Base-by-base conservation (phyloP, 2,113 vertebrate species). In the Fulmarus glacialis region DNA sequence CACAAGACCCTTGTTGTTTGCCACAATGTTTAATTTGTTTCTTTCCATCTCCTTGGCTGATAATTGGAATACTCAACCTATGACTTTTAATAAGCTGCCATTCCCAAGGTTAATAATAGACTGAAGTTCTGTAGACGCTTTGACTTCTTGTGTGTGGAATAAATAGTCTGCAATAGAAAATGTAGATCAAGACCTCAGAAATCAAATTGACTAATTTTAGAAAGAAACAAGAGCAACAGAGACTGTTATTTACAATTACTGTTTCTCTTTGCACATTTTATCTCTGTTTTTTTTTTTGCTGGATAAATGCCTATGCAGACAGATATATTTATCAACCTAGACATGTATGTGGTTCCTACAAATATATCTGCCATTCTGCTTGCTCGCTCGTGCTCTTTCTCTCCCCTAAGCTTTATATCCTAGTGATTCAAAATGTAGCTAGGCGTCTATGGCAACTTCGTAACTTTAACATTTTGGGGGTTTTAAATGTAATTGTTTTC, bases 61-160 rank as follows among this genome's bases (percentile, higher is more conserved):
- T 97, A 97, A 97, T 96, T 94, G 92, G 60, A 92, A 89, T 92
- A 72, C 30, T 92, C 94, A 95, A 82, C 93, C 94, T 97, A 87
- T 95, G 96, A 87, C 94, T 95, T 91, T 34, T 93, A 91, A 84
- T 95, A 91, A 96, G 73, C 80, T 94, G 43, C 47, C 87, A 95
- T 89, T 95, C 89, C 68, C 79, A 81, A 74, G 87, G 82, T 96
- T 95, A 94, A 96, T 90, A 86, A 82, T 64, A 82, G 86, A 79
- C 68, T 94, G 55, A 92, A 91, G 52, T 89, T 93, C 83, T 91
- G 83, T 87, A 91, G 87, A 72, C 1, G 17, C 47, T 88, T 92
- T 87, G 91, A 79, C 86, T 94, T 87, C 70, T 48, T 87, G 68
- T 91, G 64, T 81, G 92, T 82, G 66, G 56, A 91, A 95, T 95